These are phyloP conservation scores for Onychomys torridus DNA, from an alignment of 2,797 vertebrate genomes.

Conservation along the genomic window DNA sequence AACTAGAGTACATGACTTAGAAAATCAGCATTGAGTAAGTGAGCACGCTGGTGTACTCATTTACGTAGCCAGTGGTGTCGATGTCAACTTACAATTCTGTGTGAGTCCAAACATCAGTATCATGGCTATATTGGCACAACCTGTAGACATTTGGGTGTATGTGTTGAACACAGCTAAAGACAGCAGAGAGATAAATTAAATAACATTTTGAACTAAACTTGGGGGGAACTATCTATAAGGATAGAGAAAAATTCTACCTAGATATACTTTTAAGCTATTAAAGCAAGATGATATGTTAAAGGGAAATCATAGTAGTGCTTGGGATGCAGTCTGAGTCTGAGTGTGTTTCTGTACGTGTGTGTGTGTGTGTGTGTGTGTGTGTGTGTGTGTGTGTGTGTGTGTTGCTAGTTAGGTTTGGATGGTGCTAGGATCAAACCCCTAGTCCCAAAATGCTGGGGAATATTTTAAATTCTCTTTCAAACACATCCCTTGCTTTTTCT, in stretches of 20 bases:
- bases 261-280: neutral
- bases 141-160: neutral
- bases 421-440: neutral
- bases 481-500: rapidly evolving
- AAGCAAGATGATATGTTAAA: neutral
- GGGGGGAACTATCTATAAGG: neutral
- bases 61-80: neutral
- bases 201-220: neutral
- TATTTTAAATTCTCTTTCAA: neutral
- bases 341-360: neutral
- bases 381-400: neutral
- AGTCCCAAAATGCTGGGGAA: neutral
- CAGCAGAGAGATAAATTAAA: neutral
- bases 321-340: neutral
- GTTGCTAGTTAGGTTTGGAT: neutral
- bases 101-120: neutral
- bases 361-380: neutral
- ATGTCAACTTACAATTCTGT: neutral
- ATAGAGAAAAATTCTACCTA: neutral
- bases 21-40: neutral
- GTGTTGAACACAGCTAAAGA: neutral
- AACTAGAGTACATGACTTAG: neutral
- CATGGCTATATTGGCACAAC: too few species aligned
- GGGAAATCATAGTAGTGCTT: neutral
- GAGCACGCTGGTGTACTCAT: neutral